A percentile compares a stretch with the other conserved stretches of the same genome.
Conservation (phyloP, 2,888 invertebrate species). For the Harpalus rufipes region DNA sequence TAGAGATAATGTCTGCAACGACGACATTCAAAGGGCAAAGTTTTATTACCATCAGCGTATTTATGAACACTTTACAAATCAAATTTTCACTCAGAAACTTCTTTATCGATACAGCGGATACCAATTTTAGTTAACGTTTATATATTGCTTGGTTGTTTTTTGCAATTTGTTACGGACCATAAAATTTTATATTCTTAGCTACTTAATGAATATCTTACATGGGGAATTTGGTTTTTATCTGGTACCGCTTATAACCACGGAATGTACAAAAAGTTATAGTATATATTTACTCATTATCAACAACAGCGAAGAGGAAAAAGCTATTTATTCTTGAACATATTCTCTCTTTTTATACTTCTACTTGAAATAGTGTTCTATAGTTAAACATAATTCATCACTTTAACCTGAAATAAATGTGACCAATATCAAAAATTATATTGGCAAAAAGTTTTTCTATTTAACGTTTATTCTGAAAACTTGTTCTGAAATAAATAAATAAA, state of each 20-base stretch:
- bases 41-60: conserved; percentile 48
- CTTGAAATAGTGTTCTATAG: too few species aligned
- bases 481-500: too few species aligned
- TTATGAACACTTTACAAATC: conserved; percentile 58
- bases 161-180: neutral
- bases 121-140: neutral
- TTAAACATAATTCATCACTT: too few species aligned
- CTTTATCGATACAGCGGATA: neutral
- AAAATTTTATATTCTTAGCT: neutral
- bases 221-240: neutral
- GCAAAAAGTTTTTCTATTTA: too few species aligned
- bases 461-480: too few species aligned
- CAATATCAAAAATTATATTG: too few species aligned
- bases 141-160: neutral
- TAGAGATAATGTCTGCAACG: conserved; percentile 60
- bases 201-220: neutral
- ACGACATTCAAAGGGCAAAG: conserved; percentile 62
- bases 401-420: too few species aligned
- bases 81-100: conserved; percentile 41
- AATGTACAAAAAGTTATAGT: neutral
- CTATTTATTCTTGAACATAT: too few species aligned
- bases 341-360: too few species aligned
- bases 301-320: too few species aligned
- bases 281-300: too few species aligned
- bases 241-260: neutral